A percentile compares a stretch with the other conserved stretches of the same genome.
phyloP scores from a whole-genome alignment of 2,797 vertebrate genomes.

The Anas bernieri region DNA sequence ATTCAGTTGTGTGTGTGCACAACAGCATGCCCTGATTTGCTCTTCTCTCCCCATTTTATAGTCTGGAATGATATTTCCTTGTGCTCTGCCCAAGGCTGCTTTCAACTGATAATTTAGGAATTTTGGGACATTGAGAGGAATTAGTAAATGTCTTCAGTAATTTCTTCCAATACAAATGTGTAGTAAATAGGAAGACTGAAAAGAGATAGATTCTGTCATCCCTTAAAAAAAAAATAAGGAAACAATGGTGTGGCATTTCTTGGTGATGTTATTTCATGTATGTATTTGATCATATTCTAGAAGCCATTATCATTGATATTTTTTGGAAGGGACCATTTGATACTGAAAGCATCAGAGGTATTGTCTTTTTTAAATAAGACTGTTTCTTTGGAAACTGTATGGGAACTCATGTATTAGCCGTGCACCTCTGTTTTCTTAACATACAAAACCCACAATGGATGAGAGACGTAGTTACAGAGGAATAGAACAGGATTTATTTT shows the following conservation, averaged over 20 bases:
- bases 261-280: background rate
- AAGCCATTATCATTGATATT: background rate
- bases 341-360: background rate
- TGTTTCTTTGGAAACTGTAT: background rate
- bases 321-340: background rate
- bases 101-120: background rate
- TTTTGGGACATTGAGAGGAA: background rate
- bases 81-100: background rate
- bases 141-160: background rate
- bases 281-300: background rate
- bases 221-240: background rate
- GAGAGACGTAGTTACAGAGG: background rate
- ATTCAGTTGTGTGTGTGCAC: background rate
- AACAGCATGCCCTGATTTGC: background rate
- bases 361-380: background rate
- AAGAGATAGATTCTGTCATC: background rate
- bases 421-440: background rate
- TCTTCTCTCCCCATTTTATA: background rate
- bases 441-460: background rate
- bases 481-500: background rate
- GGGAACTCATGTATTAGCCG: background rate
- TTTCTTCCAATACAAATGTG: background rate
- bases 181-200: background rate
- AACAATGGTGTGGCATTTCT: background rate
- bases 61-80: background rate